Evolutionary conservation across 2,888 invertebrate genomes (phyloP).

Genomic region (Amblyjoppa proteus): DNA sequence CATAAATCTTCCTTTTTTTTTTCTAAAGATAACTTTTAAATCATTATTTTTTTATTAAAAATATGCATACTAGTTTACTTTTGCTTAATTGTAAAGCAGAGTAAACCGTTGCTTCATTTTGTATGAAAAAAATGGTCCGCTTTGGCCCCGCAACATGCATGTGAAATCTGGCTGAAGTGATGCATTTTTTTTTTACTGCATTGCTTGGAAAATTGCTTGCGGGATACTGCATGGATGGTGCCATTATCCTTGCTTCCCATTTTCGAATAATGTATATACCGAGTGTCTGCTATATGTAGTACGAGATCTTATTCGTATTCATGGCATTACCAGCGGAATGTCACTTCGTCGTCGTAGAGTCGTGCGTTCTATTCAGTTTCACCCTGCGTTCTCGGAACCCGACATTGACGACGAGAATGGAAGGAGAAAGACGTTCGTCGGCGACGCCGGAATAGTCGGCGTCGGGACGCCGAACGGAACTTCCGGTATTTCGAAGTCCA

Average conservation of each 20-base stretch:
- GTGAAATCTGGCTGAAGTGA: not conserved
- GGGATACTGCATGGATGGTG: not conserved
- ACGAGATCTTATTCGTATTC: constrained; percentile 34
- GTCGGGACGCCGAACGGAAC: constrained; percentile 53
- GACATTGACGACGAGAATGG: constrained; percentile 45
- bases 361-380: constrained; percentile 40
- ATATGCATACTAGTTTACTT: too few relatives aligned
- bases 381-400: constrained; percentile 39
- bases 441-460: constrained; percentile 47
- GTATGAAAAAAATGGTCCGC: too few relatives aligned
- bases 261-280: not conserved
- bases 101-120: too few relatives aligned
- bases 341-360: constrained; percentile 29
- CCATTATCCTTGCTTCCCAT: not conserved
- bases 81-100: too few relatives aligned
- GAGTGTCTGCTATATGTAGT: not conserved
- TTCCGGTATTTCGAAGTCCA: constrained; percentile 61
- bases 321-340: constrained; percentile 47
- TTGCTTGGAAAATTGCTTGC: not conserved
- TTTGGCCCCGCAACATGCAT: not conserved
- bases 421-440: constrained; percentile 43
- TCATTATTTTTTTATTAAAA: too few relatives aligned
- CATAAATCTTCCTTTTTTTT: not conserved
- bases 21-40: not conserved
- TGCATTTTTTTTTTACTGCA: constrained; percentile 11